phyloP scores from a whole-genome alignment of 2,888 invertebrate species.

The Rhingia campestris region DNA sequence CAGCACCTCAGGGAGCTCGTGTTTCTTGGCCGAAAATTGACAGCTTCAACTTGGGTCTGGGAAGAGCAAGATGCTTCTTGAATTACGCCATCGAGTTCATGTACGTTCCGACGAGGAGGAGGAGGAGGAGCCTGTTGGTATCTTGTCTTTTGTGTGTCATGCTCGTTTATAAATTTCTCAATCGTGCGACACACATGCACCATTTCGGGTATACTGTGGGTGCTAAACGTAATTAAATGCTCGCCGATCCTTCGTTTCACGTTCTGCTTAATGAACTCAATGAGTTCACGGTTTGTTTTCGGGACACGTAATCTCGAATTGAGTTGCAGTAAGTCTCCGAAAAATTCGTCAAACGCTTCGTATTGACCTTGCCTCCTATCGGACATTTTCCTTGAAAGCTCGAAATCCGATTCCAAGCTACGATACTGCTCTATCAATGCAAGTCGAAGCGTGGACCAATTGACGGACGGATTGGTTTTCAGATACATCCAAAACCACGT shows the following conservation, averaged over 20 bases:
- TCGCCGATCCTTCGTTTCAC: neutral
- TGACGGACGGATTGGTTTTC: neutral
- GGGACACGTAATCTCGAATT: no score
- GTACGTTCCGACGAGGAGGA: neutral
- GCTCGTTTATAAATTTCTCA: no score
- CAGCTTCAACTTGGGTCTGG: neutral
- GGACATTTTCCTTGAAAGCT: neutral
- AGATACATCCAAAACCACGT: conserved; percentile 1
- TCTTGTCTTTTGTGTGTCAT: no score
- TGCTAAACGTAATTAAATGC: neutral
- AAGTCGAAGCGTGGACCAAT: neutral
- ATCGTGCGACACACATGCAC: neutral
- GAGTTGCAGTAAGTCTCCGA: neutral
- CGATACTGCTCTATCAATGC: neutral
- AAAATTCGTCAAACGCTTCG: neutral
- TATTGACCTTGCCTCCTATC: neutral
- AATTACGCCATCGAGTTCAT: neutral
- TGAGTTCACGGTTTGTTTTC: no score
- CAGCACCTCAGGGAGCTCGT: no score
- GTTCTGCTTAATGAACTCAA: neutral
- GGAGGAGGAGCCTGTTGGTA: no score
- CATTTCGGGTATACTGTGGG: no score
- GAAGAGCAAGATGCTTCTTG: neutral
- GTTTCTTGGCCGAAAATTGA: no score
- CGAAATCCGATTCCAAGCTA: neutral